Percentiles rank a stretch among this genome's conserved stretches.
Conservation (phyloP, 35 echinoderm and acorn worm genomes). For the Heliocidaris erythrogramma region DNA sequence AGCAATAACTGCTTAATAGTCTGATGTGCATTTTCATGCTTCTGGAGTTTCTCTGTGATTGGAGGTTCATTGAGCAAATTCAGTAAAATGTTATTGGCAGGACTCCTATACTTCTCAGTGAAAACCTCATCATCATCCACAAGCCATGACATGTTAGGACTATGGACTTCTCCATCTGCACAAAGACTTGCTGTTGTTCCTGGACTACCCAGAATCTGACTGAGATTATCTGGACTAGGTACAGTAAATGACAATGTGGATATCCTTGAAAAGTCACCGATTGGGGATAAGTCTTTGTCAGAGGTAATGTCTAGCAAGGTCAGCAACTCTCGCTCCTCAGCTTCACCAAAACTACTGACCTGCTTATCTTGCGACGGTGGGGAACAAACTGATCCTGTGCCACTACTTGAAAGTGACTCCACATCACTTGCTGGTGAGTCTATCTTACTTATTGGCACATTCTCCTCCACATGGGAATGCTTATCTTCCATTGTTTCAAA, state of each 20-base stretch:
- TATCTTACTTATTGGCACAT: slow-evolving; percentile 42
- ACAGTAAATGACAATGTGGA: slow-evolving; percentile 58
- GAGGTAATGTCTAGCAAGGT: slow-evolving; percentile 69
- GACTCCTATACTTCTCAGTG: slow-evolving; percentile 34
- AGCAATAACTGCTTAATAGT: slow-evolving; percentile 26
- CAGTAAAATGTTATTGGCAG: slow-evolving; percentile 34
- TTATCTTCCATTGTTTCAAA: neutral
- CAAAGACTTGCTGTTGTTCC: slow-evolving; percentile 51
- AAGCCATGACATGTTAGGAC: slow-evolving; percentile 52
- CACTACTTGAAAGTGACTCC: slow-evolving; percentile 68
- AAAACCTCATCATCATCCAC: slow-evolving; percentile 13
- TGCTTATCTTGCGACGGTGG: slow-evolving; percentile 50
- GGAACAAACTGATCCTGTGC: slow-evolving; percentile 65
- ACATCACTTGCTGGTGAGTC: slow-evolving; percentile 86
- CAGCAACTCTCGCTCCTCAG: slow-evolving; percentile 58
- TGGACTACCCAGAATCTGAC: slow-evolving; percentile 57
- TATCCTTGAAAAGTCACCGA: slow-evolving; percentile 14
- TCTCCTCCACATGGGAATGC: neutral
- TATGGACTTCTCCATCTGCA: slow-evolving; percentile 59
- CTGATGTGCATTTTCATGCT: slow-evolving; percentile 33
- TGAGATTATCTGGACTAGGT: slow-evolving; percentile 78
- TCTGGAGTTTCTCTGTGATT: neutral
- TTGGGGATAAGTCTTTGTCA: slow-evolving; percentile 39
- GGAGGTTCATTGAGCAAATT: slow-evolving; percentile 48
- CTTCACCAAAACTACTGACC: slow-evolving; percentile 49